Percentiles rank a stretch among this genome's conserved stretches.
Evolutionary conservation across 2,113 vertebrate genomes (phyloP).

Genomic region (Sinocyclocheilus grahami): DNA sequence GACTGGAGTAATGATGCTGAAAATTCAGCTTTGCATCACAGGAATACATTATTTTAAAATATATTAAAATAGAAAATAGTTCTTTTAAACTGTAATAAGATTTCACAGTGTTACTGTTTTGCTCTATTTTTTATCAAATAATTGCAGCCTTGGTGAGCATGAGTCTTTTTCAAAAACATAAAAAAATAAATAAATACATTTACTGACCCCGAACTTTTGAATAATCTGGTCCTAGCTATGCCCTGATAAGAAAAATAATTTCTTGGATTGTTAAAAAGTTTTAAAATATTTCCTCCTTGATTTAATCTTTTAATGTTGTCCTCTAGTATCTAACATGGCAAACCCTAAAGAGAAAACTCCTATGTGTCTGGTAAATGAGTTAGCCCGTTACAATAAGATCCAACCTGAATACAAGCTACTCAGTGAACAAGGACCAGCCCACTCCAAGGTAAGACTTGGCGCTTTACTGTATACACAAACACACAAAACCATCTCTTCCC

Average conservation of each 20-base stretch:
- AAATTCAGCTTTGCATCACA: neutral
- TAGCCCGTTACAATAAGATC: conserved; percentile 96
- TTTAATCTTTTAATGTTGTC: conserved; percentile 29
- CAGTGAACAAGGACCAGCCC: conserved; percentile 91
- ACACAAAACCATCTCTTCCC: neutral
- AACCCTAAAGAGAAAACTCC: conserved; percentile 99
- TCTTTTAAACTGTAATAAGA: no score
- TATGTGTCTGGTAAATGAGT: conserved; percentile 98
- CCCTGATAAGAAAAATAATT: neutral
- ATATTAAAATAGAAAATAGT: no score
- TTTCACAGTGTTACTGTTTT: neutral
- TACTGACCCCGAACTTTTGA: neutral
- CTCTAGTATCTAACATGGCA: conserved; percentile 93
- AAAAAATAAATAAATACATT: neutral
- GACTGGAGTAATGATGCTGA: neutral
- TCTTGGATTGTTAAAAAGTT: neutral
- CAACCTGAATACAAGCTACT: conserved; percentile 93
- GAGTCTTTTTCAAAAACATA: neutral
- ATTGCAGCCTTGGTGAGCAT: neutral
- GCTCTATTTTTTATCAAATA: neutral
- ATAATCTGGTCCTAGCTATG: neutral
- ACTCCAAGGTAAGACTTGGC: conserved; percentile 84
- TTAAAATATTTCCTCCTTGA: neutral
- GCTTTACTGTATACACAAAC: neutral
- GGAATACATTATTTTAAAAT: no score